These are phyloP conservation scores for Ennomos erosarius DNA, from an alignment of 2,888 invertebrate genomes.

Conservation along the genomic window DNA sequence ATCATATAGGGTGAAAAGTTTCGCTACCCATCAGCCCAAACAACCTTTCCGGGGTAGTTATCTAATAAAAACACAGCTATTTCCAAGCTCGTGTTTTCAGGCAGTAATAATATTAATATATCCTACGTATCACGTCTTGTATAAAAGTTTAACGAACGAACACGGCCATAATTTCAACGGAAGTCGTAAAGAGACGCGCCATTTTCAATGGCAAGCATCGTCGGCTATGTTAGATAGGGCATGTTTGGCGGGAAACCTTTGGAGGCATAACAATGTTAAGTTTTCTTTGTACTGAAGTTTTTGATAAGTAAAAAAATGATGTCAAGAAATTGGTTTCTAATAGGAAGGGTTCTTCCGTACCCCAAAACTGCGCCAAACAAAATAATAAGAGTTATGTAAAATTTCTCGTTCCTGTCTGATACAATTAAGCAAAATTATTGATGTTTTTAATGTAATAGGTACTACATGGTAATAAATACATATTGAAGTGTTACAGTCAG, in stretches of 20 bases:
- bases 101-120: slow-evolving; percentile 64
- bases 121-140: slow-evolving; percentile 54
- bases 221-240: slow-evolving; percentile 71
- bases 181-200: slow-evolving; percentile 75
- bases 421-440: too few species aligned
- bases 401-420: too few species aligned
- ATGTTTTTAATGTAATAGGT: too few species aligned
- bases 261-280: slow-evolving; percentile 33
- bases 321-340: too few species aligned
- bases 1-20: background rate
- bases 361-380: too few species aligned
- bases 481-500: too few species aligned
- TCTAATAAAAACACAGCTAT: slow-evolving; percentile 45
- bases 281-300: slow-evolving; percentile 10
- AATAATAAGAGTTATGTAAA: too few species aligned
- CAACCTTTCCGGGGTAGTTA: slow-evolving; percentile 30
- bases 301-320: too few species aligned
- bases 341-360: too few species aligned
- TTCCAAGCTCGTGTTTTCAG: slow-evolving; percentile 51
- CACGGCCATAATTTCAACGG: slow-evolving; percentile 74
- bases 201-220: slow-evolving; percentile 33
- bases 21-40: slow-evolving; percentile 14
- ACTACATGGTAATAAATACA: too few species aligned
- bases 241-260: slow-evolving; percentile 65
- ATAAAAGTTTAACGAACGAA: slow-evolving; percentile 79